These are phyloP conservation scores for Saguinus midas DNA, from an alignment of 2,113 vertebrate species.

Conservation along the genomic window DNA sequence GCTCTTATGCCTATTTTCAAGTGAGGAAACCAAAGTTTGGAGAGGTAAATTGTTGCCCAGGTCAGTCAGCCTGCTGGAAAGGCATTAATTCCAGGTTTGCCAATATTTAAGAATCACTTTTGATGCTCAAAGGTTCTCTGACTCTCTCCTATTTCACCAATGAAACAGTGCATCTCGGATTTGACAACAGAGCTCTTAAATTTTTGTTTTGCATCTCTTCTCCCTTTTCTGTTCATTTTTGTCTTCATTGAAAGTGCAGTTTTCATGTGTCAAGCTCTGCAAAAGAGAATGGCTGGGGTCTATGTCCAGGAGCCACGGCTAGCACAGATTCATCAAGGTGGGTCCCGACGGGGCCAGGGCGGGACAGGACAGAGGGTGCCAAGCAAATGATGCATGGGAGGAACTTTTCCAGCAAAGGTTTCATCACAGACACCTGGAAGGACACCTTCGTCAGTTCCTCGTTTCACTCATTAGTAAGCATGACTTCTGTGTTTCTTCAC, in stretches of 20 bases:
- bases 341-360: too few relatives aligned
- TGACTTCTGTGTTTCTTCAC: not conserved
- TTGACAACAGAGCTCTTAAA: too few relatives aligned
- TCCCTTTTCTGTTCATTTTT: not conserved
- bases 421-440: not conserved
- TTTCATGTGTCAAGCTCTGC: not conserved
- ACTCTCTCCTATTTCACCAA: too few relatives aligned
- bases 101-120: too few relatives aligned
- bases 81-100: not conserved
- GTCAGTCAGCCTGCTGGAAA: fast-evolving
- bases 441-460: not conserved
- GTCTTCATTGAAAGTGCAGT: not conserved
- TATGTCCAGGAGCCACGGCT: not conserved
- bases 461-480: not conserved
- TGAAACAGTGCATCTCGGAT: not conserved
- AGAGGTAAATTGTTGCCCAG: not conserved
- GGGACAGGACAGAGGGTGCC: not conserved
- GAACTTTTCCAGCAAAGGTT: not conserved
- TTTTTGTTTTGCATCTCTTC: not conserved
- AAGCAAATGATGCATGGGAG: too few relatives aligned
- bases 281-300: fast-evolving
- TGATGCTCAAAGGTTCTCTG: not conserved
- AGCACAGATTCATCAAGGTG: not conserved
- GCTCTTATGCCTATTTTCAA: not conserved
- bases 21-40: not conserved